Conservation (phyloP, 2,113 vertebrate genomes). For the Octodon degus region DNA sequence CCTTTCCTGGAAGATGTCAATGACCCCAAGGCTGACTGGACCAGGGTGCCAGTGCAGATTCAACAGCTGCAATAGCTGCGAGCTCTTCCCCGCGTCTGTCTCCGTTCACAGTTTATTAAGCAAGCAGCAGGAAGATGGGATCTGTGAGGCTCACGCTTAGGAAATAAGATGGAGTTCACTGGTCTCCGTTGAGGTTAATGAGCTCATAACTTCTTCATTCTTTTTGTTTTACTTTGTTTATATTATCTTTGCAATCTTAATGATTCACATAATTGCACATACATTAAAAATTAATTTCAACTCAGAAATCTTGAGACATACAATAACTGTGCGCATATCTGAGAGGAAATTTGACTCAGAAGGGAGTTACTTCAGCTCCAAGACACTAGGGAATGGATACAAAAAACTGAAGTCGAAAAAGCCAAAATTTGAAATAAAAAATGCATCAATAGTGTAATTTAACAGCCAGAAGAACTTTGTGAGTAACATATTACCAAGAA, state of each 20-base stretch:
- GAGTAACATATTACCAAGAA: background rate
- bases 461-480: background rate
- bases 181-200: slow-evolving; percentile 57
- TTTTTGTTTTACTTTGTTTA: slow-evolving; percentile 71
- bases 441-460: background rate
- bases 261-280: slow-evolving; percentile 69
- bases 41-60: background rate
- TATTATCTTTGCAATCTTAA: slow-evolving; percentile 67
- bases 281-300: slow-evolving; percentile 73
- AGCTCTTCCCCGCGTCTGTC: background rate
- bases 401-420: background rate
- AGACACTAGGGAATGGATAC: background rate
- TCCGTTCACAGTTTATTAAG: slow-evolving; percentile 51
- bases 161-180: slow-evolving; percentile 41
- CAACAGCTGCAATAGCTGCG: background rate
- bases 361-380: slow-evolving; percentile 51
- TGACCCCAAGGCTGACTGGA: background rate
- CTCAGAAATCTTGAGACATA: slow-evolving; percentile 54
- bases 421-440: background rate
- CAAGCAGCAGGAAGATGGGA: slow-evolving; percentile 32
- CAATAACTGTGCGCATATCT: slow-evolving; percentile 31
- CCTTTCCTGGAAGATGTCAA: slow-evolving; percentile 1
- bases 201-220: slow-evolving; percentile 59
- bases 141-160: slow-evolving; percentile 1
- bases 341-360: slow-evolving; percentile 38